Conservation (phyloP, 2,888 invertebrate species). For the Pollenia labialis region DNA sequence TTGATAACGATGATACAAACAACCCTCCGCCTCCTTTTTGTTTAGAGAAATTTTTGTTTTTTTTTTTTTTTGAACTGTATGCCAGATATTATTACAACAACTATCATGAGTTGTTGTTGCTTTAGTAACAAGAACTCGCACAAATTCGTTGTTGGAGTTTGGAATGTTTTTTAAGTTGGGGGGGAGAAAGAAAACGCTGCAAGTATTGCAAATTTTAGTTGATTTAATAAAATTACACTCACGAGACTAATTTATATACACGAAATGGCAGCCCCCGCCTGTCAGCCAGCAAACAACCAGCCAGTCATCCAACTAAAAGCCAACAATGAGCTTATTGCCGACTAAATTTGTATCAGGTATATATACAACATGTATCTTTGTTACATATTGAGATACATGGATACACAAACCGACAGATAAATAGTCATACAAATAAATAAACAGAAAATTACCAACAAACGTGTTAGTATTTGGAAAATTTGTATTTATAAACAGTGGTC, state of each 20-base stretch:
- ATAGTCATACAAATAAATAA: constrained; percentile 20
- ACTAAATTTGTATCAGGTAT: constrained; percentile 57
- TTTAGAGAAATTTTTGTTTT: constrained; percentile 20
- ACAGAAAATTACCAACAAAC: constrained; percentile 37
- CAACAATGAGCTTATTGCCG: constrained; percentile 16
- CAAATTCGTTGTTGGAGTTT: constrained; percentile 17
- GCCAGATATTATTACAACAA: constrained; percentile 24
- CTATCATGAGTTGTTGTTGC: constrained; percentile 3
- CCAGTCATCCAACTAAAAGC: constrained; percentile 10
- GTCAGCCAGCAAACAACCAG: constrained; percentile 25
- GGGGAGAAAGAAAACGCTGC: constrained; percentile 67
- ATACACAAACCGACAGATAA: not conserved
- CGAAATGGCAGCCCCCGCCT: constrained; percentile 50
- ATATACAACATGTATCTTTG: not conserved
- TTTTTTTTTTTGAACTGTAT: constrained; percentile 53
- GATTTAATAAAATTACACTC: constrained; percentile 84
- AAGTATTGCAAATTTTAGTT: constrained; percentile 83
- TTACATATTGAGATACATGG: not conserved
- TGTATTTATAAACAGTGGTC: constrained; percentile 34
- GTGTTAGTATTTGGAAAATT: constrained; percentile 4
- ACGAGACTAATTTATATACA: constrained; percentile 82
- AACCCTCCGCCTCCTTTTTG: constrained; percentile 61
- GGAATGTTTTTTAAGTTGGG: constrained; percentile 32
- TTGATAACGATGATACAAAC: constrained; percentile 64
- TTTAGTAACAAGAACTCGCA: constrained; percentile 7